Base-by-base conservation (phyloP, 2,888 invertebrate species). In the Hartigia nigra region DNA sequence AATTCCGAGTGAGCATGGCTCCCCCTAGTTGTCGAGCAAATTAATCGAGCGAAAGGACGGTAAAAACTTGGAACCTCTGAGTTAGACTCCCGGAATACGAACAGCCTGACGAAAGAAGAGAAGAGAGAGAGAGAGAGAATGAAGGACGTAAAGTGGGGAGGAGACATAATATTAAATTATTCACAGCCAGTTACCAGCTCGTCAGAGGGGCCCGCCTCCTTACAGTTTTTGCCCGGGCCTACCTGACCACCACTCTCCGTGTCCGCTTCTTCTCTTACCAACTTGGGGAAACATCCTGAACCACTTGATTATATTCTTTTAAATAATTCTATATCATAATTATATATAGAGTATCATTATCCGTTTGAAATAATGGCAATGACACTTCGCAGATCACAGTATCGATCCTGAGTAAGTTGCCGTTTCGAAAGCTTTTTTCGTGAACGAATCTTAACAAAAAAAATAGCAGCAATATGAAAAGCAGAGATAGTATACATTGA, bases 181-280 rank as follows among this genome's bases (percentile, higher is more conserved):
- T 88, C 88, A 87, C 88, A 88, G 87, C 84, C 86, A 87, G 88
- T 88, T 88, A 88, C 87, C 88, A 85, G 87, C 87, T 88, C 88
- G 86, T 88, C 88, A 87, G 85, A 82, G 82, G 81, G 84, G 78
- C 82, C 87, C 86, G 87, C 87, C 87, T 83, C 84, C 81, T 81
- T 77, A 81, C 75, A 76, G 37, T 82, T 87, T 87, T 86, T 87
- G 84, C 83, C 80, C 79, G 78, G 74, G 74, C 77, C 79, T 69
- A 74, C 72, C 78, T 72, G 69, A 74, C 74, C 78, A 76, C 76
- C 79, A 76, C 79, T 74, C 77, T 74, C 69, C 78, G 79, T 32
- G 74, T 32, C 34, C 72, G 4, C 74, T 37, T 77, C 70, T 31
- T 34, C 70, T 72, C 70, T 76, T 32, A 75, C 35, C 2, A 75